Conservation (phyloP, 2,797 vertebrate genomes). For the Sebastes taczanowskii region DNA sequence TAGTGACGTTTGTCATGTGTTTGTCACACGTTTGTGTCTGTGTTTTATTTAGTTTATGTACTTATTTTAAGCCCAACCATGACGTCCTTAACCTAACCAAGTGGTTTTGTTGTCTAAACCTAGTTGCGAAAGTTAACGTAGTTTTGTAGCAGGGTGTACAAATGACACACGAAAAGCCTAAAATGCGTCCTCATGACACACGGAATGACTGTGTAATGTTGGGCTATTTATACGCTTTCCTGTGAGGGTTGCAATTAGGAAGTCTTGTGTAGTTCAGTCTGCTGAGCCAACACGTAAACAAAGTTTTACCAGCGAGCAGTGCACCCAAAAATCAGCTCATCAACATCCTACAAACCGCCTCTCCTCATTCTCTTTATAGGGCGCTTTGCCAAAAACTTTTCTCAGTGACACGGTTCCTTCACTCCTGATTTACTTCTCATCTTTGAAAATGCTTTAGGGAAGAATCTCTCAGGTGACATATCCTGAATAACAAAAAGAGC, state of each 20-base stretch:
- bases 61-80: no score
- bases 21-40: no score
- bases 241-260: background rate
- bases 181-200: no score
- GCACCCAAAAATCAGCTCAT: background rate
- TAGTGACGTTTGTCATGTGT: no score
- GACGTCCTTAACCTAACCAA: no score
- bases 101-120: no score
- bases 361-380: background rate
- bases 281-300: background rate
- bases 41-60: no score
- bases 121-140: no score
- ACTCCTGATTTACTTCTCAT: conserved; percentile 1
- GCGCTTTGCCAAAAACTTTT: background rate
- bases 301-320: background rate
- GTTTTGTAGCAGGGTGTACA: no score
- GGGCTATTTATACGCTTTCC: no score
- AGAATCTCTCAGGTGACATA: background rate
- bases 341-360: background rate
- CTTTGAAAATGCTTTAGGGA: background rate
- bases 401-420: background rate
- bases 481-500: background rate
- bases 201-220: no score
- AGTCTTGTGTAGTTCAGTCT: background rate
- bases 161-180: no score